Percentiles rank a stretch among this genome's conserved stretches.
Conservation (phyloP, 1,140 invertebrate genomes). For the Charaxes varanes region DNA sequence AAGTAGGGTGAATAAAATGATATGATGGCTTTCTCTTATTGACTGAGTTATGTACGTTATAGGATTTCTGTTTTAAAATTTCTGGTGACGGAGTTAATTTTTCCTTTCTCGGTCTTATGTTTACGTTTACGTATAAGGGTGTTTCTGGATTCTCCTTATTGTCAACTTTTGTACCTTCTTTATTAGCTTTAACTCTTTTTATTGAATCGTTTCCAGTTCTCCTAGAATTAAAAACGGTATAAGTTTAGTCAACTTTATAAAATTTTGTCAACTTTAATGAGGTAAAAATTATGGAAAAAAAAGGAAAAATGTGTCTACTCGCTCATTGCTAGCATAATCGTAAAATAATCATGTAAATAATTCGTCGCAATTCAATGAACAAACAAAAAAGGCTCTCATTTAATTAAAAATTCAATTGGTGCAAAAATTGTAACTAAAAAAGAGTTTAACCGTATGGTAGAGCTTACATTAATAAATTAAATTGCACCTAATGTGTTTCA, state of each 20-base stretch:
- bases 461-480: no score
- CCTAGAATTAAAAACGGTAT: conserved; percentile 8
- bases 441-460: no score
- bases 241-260: not conserved
- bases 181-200: conserved; percentile 10
- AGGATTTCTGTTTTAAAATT: not conserved
- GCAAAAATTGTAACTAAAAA: no score
- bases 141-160: conserved; percentile 5
- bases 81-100: not conserved
- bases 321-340: no score
- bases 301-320: no score
- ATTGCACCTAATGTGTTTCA: no score
- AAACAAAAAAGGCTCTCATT: no score
- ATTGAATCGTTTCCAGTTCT: conserved; percentile 1
- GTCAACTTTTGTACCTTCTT: conserved; percentile 9
- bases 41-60: not conserved
- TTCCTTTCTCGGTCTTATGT: conserved; percentile 2
- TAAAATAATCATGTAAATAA: no score
- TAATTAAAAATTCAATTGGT: no score
- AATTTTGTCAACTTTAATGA: not conserved
- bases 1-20: no score
- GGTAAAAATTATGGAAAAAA: no score
- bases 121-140: conserved; percentile 13
- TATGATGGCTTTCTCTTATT: not conserved
- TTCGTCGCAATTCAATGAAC: no score